These are phyloP conservation scores for Orcinus orca DNA, from an alignment of 2,113 vertebrate species.

Conservation along the genomic window DNA sequence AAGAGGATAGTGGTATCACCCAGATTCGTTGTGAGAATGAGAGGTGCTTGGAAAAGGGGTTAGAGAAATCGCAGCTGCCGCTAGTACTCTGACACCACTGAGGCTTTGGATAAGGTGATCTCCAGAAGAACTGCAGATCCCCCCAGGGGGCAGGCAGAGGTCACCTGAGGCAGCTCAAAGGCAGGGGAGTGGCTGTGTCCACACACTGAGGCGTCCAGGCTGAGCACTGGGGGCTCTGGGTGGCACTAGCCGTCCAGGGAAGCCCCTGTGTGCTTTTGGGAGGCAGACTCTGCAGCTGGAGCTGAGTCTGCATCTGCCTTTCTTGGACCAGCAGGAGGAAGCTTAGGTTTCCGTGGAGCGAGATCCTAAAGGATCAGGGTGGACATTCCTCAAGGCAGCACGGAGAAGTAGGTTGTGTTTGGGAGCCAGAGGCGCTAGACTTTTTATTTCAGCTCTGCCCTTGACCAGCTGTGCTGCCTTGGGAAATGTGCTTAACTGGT, in stretches of 20 bases:
- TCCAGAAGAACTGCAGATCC: not conserved
- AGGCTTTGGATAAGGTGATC: not conserved
- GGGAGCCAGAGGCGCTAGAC: not conserved
- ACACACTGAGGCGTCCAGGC: not conserved
- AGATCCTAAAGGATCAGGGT: too few relatives aligned
- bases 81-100: not conserved
- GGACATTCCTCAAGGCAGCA: not conserved
- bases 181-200: not conserved
- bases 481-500: not conserved
- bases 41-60: not conserved
- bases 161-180: not conserved
- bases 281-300: not conserved
- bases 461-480: not conserved
- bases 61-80: not conserved
- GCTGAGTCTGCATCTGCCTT: not conserved
- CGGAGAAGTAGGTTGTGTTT: not conserved
- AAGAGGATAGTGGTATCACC: not conserved
- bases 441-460: not conserved
- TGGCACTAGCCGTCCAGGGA: rapidly evolving
- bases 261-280: not conserved
- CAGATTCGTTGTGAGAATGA: not conserved
- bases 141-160: rapidly evolving
- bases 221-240: not conserved
- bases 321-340: not conserved
- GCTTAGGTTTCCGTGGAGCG: not conserved